A percentile compares a stretch with the other conserved stretches of the same genome.
Evolutionary conservation across 2,888 invertebrate species (phyloP).

Genomic region (Rhyacophila evoluta): DNA sequence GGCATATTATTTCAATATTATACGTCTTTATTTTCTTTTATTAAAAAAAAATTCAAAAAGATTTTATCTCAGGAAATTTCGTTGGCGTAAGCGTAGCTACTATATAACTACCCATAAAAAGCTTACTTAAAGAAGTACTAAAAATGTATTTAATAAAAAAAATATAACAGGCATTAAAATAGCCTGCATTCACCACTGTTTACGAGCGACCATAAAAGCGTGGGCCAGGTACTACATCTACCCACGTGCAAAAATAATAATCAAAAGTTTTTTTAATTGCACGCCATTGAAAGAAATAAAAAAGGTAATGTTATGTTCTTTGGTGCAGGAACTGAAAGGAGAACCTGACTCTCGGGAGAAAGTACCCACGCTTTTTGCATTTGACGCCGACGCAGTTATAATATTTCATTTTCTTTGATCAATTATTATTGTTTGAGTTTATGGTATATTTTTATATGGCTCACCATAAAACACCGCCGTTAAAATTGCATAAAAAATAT

Average conservation of each 20-base stretch:
- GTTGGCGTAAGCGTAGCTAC: too few species aligned
- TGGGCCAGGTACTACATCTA: background rate
- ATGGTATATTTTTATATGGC: background rate
- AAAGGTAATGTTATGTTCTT: background rate
- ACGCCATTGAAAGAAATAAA: background rate
- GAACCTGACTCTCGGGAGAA: background rate
- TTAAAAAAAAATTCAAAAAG: too few species aligned
- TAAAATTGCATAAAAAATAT: background rate
- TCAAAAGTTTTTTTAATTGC: background rate
- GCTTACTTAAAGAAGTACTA: background rate
- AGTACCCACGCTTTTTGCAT: background rate
- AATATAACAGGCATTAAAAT: background rate
- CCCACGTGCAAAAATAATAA: constrained; percentile 3
- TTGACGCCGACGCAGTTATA: background rate
- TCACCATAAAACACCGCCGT: background rate
- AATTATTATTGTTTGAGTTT: background rate
- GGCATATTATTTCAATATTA: too few species aligned
- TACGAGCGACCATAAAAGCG: background rate
- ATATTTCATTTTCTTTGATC: background rate
- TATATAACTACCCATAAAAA: too few species aligned
- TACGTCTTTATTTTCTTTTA: too few species aligned
- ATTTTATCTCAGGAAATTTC: too few species aligned
- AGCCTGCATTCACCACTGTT: background rate
- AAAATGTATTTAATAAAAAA: background rate
- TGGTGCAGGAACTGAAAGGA: background rate